phyloP scores from a whole-genome alignment of 2,888 invertebrate species.

The Unio pictorum region DNA sequence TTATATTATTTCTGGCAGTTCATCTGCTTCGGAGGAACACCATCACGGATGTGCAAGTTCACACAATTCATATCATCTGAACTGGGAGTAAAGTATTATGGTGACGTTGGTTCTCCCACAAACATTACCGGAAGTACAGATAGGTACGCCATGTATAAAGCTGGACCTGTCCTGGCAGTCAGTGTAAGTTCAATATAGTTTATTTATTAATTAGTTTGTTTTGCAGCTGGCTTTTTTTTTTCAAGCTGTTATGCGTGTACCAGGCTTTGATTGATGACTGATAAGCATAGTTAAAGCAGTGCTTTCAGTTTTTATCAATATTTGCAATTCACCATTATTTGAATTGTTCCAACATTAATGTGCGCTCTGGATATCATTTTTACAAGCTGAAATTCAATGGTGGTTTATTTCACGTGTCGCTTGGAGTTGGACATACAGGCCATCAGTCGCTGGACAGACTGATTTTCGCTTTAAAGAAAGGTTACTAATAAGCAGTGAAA shows the following conservation, averaged over 20 bases:
- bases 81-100: constrained; percentile 75
- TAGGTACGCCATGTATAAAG: constrained; percentile 96
- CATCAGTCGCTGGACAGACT: too few species aligned
- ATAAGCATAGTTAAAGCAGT: too few species aligned
- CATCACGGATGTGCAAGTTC: constrained; percentile 93
- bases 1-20: constrained; percentile 77
- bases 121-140: constrained; percentile 90
- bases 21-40: constrained; percentile 96
- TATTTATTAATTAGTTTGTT: neutral
- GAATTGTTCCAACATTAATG: too few species aligned
- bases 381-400: too few species aligned
- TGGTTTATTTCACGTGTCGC: too few species aligned
- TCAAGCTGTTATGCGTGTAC: neutral
- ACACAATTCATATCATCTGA: constrained; percentile 91
- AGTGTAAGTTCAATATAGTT: constrained; percentile 72
- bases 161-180: constrained; percentile 88
- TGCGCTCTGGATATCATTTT: too few species aligned
- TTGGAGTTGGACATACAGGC: too few species aligned
- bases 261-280: too few species aligned
- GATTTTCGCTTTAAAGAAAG: too few species aligned
- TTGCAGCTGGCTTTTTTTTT: neutral
- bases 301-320: too few species aligned
- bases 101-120: constrained; percentile 70
- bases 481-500: too few species aligned
- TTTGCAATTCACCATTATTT: too few species aligned